phyloP scores from a whole-genome alignment of 2,797 vertebrate species.

The Coracias cyanogaster region DNA sequence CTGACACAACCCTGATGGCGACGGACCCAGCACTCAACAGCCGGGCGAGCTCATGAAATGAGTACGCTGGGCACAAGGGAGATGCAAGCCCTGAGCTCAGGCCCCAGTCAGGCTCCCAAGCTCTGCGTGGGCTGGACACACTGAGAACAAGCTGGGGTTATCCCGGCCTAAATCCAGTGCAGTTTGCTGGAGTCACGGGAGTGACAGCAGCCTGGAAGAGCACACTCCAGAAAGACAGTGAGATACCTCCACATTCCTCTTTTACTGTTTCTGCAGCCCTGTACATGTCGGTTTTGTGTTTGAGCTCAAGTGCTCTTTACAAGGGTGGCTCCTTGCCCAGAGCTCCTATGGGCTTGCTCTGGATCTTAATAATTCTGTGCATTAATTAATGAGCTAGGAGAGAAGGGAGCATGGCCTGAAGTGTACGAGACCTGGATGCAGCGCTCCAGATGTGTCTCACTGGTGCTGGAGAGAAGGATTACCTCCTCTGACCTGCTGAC shows the following conservation, averaged over 20 bases:
- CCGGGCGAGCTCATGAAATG: background rate
- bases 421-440: background rate
- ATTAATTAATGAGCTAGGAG: background rate
- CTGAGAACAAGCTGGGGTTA: background rate
- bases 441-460: background rate
- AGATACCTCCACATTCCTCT: background rate
- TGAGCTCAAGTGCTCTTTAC: background rate
- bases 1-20: background rate
- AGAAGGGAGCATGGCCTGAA: background rate
- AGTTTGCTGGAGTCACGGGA: background rate
- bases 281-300: accelerated
- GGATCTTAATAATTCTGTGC: accelerated
- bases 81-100: background rate
- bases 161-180: background rate
- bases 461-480: background rate
- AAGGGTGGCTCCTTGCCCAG: background rate
- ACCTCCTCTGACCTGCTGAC: background rate
- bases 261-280: background rate
- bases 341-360: background rate
- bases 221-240: background rate
- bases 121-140: accelerated
- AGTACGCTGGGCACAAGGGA: background rate
- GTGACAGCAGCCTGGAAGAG: background rate
- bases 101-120: background rate
- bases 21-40: background rate